Percentiles rank a stretch among this genome's conserved stretches.
Evolutionary conservation across 2,113 vertebrate species (phyloP).

Genomic region (Prinia subflava): DNA sequence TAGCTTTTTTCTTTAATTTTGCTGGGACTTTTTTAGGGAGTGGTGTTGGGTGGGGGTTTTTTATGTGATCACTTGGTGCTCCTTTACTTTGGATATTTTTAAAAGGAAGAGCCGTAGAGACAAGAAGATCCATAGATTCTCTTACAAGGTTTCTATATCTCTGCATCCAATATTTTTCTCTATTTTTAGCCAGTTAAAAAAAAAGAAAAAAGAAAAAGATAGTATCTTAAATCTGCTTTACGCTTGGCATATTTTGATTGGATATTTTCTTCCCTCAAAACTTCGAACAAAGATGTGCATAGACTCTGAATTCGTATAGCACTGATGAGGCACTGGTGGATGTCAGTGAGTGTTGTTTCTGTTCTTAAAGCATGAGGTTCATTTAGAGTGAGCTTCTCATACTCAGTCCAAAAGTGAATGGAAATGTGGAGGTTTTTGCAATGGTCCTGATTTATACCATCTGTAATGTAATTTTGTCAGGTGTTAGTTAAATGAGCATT

Average conservation of each 20-base stretch:
- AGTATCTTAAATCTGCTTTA: background rate
- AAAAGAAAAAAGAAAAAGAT: no score
- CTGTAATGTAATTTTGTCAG: background rate
- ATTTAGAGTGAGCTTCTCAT: background rate
- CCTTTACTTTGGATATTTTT: background rate
- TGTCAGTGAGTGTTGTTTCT: background rate
- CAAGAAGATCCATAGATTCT: background rate
- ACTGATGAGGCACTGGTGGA: background rate
- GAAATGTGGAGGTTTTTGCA: background rate
- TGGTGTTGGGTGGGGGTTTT: background rate
- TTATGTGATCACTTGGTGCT: background rate
- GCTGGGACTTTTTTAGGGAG: fast-evolving
- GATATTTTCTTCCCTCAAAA: background rate
- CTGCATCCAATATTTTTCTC: background rate
- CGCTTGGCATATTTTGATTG: background rate
- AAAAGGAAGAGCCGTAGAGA: background rate
- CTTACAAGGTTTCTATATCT: background rate
- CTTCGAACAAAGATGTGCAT: background rate
- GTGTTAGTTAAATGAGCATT: background rate
- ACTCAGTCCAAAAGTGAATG: background rate
- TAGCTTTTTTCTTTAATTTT: background rate
- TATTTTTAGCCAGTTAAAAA: background rate
- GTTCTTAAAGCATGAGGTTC: background rate
- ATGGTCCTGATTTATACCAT: background rate
- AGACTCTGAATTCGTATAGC: background rate